These are phyloP conservation scores for Athene noctua DNA, from an alignment of 2,113 vertebrate species.

Conservation along the genomic window DNA sequence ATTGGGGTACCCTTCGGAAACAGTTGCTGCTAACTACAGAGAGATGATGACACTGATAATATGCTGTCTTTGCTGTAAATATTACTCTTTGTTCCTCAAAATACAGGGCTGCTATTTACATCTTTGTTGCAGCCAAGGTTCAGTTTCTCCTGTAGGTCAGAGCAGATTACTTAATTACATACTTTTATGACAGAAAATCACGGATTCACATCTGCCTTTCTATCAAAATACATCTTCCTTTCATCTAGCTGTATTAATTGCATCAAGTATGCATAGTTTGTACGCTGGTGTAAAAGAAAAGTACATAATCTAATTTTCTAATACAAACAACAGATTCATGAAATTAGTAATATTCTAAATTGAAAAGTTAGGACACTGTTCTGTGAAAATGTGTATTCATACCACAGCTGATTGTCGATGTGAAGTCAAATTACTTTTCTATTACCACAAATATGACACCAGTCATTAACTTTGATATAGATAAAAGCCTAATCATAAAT, in stretches of 20 bases:
- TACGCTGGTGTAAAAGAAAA: not conserved
- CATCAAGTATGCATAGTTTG: not conserved
- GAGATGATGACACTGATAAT: slow-evolving; percentile 31
- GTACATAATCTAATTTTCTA: not conserved
- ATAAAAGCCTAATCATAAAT: not conserved
- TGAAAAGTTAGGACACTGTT: not conserved
- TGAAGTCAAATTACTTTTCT: not conserved
- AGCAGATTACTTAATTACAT: slow-evolving; percentile 7
- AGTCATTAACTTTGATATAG: not conserved
- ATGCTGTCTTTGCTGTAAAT: slow-evolving; percentile 1
- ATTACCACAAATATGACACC: not conserved
- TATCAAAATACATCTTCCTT: not conserved
- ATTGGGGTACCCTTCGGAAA: not conserved
- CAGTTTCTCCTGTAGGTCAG: not conserved
- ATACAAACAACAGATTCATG: not conserved
- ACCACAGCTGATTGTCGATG: not conserved
- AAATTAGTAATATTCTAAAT: not conserved
- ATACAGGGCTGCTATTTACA: not conserved
- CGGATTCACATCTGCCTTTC: not conserved
- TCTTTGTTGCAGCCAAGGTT: not conserved
- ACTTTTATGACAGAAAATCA: not conserved
- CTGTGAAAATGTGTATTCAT: not conserved
- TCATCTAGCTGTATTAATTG: not conserved
- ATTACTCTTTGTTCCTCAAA: slow-evolving; percentile 18
- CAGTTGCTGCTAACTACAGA: not conserved